Conservation (phyloP, 2,888 invertebrate genomes). For the Drosophila lacicola region DNA sequence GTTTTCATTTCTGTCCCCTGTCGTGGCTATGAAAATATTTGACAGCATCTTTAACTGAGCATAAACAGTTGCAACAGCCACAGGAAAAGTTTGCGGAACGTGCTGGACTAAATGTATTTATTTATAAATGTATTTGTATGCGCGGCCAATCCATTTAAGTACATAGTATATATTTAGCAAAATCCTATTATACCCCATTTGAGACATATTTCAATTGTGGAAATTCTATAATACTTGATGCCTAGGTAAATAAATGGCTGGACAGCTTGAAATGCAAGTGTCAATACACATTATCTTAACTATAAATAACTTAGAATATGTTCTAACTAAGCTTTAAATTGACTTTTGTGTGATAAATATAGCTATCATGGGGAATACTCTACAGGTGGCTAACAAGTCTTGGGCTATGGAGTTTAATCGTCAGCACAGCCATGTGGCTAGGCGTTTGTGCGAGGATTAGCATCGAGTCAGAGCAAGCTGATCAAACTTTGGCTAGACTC, state of each 20-base stretch:
- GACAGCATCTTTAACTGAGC: slow-evolving; percentile 41
- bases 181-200: not conserved
- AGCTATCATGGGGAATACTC: too few relatives aligned
- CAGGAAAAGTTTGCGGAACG: slow-evolving; percentile 10
- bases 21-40: slow-evolving; percentile 29
- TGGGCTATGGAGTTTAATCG: too few relatives aligned
- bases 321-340: too few relatives aligned
- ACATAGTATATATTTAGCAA: not conserved
- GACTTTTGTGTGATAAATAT: too few relatives aligned
- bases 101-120: slow-evolving; percentile 10
- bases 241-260: not conserved
- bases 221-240: not conserved
- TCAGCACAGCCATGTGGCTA: too few relatives aligned
- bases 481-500: too few relatives aligned
- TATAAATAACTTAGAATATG: too few relatives aligned
- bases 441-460: too few relatives aligned
- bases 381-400: too few relatives aligned
- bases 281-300: not conserved
- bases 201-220: not conserved
- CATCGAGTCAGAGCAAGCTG: too few relatives aligned
- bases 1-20: slow-evolving; percentile 26
- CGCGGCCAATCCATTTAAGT: too few relatives aligned
- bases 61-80: slow-evolving; percentile 18
- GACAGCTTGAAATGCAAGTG: not conserved
- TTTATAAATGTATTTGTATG: too few relatives aligned